phyloP scores from a whole-genome alignment of 2,797 vertebrate genomes.

The Peromyscus eremicus region DNA sequence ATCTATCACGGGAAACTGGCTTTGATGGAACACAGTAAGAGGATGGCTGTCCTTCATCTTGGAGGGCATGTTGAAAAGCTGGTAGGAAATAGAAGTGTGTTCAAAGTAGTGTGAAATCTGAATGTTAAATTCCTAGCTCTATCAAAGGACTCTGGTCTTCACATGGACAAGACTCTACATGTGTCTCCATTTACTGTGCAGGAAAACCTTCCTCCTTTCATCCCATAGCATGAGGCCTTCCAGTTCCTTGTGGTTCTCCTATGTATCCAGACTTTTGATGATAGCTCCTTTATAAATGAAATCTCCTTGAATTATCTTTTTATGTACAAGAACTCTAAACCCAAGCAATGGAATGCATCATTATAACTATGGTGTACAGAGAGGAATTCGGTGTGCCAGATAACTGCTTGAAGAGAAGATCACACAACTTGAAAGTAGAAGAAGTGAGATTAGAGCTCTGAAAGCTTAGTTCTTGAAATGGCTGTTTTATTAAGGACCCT shows the following conservation, averaged over 20 bases:
- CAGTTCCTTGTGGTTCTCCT: background rate
- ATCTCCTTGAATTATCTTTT: background rate
- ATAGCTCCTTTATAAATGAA: background rate
- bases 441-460: background rate
- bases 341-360: background rate
- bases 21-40: background rate
- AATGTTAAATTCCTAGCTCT: background rate
- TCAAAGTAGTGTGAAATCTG: background rate
- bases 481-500: background rate
- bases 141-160: background rate
- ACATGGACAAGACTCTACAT: background rate
- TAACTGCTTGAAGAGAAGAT: background rate
- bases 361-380: background rate
- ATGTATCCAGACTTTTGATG: background rate
- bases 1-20: background rate
- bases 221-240: background rate
- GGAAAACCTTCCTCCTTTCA: background rate
- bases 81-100: background rate
- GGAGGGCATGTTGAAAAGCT: background rate
- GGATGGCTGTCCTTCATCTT: background rate
- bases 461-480: background rate
- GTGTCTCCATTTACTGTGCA: background rate
- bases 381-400: background rate
- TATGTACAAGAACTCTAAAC: background rate
- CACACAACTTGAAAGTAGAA: background rate